These are phyloP conservation scores for Astropecten irregularis DNA, from an alignment of 53 echinoderm and acorn worm genomes.

Conservation along the genomic window DNA sequence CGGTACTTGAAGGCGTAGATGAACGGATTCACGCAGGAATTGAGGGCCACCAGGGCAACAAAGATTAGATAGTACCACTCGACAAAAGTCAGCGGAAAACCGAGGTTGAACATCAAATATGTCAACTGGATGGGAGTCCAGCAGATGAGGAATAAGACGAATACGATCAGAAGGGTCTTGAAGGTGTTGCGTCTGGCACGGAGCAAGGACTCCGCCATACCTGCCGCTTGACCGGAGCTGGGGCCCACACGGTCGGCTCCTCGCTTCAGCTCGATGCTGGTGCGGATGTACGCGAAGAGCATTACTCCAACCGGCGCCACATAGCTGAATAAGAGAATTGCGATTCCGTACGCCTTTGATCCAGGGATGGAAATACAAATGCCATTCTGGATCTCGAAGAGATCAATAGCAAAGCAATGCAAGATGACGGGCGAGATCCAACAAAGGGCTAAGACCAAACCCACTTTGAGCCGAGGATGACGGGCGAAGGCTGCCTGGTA, in stretches of 20 bases:
- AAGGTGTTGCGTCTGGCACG: conserved; percentile 32
- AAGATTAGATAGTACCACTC: background rate
- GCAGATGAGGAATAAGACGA: conserved; percentile 19
- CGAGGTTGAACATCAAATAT: background rate
- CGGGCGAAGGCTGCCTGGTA: conserved; percentile 8
- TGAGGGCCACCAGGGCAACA: conserved; percentile 5
- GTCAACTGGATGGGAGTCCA: background rate
- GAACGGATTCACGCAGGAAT: conserved; percentile 37
- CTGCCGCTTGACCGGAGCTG: background rate
- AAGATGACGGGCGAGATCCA: background rate
- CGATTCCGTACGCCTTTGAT: conserved; percentile 33
- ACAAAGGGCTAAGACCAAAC: background rate
- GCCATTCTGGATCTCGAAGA: background rate
- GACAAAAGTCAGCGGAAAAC: background rate
- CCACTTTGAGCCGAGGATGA: conserved; percentile 4
- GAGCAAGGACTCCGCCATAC: background rate
- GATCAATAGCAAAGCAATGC: background rate
- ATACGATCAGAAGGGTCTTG: conserved; percentile 43
- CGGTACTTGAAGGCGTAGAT: conserved; percentile 40
- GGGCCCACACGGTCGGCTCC: too few relatives aligned
- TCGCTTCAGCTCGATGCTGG: conserved; percentile 32
- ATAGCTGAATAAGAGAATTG: conserved; percentile 70
- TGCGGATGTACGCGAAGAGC: conserved; percentile 71
- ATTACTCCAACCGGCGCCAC: conserved; percentile 70
- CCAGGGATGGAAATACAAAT: background rate